Evolutionary conservation across 2,888 invertebrate genomes (phyloP).

Genomic region (Nomada hirtipes): DNA sequence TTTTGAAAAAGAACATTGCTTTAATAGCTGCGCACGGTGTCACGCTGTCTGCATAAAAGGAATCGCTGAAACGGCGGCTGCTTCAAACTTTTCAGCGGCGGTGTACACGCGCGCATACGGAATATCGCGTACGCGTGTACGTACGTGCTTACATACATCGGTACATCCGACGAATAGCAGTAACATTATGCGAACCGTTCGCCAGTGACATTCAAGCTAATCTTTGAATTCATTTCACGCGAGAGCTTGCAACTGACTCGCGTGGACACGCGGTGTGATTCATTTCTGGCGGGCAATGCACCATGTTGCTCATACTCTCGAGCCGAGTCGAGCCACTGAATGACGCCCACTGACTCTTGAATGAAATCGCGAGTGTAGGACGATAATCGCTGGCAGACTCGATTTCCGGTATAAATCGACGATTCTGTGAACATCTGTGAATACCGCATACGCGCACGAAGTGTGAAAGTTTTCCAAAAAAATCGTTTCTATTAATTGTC

Average conservation of each 20-base stretch:
- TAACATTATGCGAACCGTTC: neutral
- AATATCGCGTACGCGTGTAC: no score
- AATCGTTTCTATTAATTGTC: no score
- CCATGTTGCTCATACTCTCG: constrained; percentile 38
- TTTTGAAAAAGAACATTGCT: no score
- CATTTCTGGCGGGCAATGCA: constrained; percentile 62
- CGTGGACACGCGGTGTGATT: constrained; percentile 57
- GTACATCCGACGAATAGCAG: neutral
- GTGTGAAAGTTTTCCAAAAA: no score
- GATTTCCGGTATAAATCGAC: constrained; percentile 69
- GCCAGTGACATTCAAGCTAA: constrained; percentile 8
- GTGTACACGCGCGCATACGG: no score
- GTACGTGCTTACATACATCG: no score
- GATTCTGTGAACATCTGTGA: constrained; percentile 35
- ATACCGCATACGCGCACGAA: neutral
- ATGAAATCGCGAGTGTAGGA: constrained; percentile 69
- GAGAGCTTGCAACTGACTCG: constrained; percentile 40
- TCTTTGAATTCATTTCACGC: constrained; percentile 36
- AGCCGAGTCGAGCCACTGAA: constrained; percentile 47
- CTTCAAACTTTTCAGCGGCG: no score
- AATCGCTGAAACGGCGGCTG: no score
- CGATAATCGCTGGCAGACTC: constrained; percentile 63
- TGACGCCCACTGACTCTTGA: constrained; percentile 65
- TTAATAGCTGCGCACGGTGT: no score
- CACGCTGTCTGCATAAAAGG: no score